Evolutionary conservation across 2,888 invertebrate genomes (phyloP).

Genomic region (Hyalella azteca): DNA sequence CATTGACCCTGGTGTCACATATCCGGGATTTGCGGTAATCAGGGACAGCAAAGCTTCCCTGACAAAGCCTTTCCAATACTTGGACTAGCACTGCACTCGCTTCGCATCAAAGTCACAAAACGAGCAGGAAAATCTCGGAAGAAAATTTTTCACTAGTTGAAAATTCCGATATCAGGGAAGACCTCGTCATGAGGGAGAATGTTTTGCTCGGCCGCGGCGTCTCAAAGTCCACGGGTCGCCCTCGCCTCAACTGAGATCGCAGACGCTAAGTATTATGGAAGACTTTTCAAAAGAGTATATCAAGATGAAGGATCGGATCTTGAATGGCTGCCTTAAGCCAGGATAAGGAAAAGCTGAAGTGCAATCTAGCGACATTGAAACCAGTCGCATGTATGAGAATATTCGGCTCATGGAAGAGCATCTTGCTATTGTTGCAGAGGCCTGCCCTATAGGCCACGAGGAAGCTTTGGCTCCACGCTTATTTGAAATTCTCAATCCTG

Average conservation of each 20-base stretch:
- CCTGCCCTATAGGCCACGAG: slow-evolving; percentile 10
- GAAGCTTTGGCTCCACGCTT: slow-evolving; percentile 1
- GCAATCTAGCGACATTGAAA: slow-evolving; percentile 22
- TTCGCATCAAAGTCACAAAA: too few species aligned
- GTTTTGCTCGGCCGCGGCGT: not conserved
- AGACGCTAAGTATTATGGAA: slow-evolving; percentile 31
- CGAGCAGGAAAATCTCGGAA: too few species aligned
- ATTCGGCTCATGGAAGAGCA: not conserved
- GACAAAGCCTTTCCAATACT: too few species aligned
- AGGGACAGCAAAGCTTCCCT: too few species aligned
- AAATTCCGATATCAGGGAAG: too few species aligned
- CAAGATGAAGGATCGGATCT: slow-evolving; percentile 25
- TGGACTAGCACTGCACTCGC: too few species aligned
- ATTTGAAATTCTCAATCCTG: slow-evolving; percentile 5
- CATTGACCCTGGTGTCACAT: too few species aligned
- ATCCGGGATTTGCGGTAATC: too few species aligned
- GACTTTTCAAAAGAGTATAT: slow-evolving; percentile 29
- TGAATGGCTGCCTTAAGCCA: slow-evolving; percentile 15
- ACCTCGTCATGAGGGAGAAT: too few species aligned
- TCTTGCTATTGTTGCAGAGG: not conserved
- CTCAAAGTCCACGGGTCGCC: slow-evolving; percentile 11
- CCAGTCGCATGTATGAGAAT: slow-evolving; percentile 7
- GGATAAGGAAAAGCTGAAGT: not conserved
- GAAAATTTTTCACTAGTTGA: too few species aligned
- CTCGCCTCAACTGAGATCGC: slow-evolving; percentile 5